A percentile compares a stretch with the other conserved stretches of the same genome.
Evolutionary conservation across 2,888 invertebrate species (phyloP).

Genomic region (Sycophila texana): DNA sequence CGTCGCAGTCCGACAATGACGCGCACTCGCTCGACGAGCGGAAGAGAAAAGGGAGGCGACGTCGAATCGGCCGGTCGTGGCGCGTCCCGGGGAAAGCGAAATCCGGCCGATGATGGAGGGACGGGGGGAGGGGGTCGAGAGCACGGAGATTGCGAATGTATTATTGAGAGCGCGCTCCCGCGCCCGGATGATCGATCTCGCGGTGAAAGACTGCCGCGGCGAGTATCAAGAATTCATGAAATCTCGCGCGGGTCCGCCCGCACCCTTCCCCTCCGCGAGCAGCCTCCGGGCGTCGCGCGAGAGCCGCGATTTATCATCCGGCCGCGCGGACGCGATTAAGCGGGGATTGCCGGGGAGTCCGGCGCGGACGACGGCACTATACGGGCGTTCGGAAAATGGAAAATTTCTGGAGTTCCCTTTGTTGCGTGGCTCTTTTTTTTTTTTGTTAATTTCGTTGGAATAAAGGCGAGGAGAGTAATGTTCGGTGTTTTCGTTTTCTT

Average conservation of each 20-base stretch:
- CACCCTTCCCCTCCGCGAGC: not conserved
- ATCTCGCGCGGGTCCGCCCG: slow-evolving; percentile 6
- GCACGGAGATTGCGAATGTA: not conserved
- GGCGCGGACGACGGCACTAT: no score
- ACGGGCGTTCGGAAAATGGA: no score
- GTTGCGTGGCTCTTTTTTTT: no score
- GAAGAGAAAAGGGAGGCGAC: no score
- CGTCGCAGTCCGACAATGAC: no score
- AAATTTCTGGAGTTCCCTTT: no score
- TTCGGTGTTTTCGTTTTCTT: no score
- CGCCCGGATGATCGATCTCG: slow-evolving; percentile 24
- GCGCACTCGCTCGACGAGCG: no score
- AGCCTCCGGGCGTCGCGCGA: not conserved
- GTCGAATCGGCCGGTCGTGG: not conserved
- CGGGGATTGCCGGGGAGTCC: not conserved
- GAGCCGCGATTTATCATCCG: slow-evolving; percentile 6
- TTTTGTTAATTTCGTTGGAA: no score
- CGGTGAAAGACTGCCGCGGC: not conserved
- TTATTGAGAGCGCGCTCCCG: not conserved
- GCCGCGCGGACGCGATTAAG: slow-evolving; percentile 8
- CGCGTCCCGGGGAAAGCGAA: not conserved
- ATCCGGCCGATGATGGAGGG: not conserved
- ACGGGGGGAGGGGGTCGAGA: not conserved
- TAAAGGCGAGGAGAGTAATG: no score
- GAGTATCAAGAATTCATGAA: slow-evolving; percentile 45